These are phyloP conservation scores for Trissonchulus latispiculum DNA, from an alignment of 2,888 invertebrate species.

Conservation along the genomic window DNA sequence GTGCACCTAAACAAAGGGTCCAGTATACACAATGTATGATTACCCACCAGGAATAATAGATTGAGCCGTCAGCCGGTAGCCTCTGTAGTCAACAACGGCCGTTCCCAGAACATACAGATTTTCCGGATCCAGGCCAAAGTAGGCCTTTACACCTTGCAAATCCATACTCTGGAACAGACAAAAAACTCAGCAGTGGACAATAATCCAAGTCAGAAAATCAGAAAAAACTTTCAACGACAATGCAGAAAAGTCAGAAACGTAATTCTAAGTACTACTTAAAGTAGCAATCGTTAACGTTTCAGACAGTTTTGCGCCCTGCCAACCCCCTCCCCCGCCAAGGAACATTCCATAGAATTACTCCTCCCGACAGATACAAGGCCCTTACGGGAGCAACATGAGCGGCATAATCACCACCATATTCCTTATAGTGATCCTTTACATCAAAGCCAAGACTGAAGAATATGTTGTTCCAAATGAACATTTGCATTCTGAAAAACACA, in stretches of 20 bases:
- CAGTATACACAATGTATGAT: no score
- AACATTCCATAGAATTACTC: no score
- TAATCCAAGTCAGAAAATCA: no score
- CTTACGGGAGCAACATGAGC: conserved; percentile 84
- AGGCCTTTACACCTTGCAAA: conserved; percentile 93
- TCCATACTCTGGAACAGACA: conserved; percentile 48
- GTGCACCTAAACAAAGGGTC: no score
- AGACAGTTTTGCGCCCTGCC: no score
- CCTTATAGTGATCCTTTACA: conserved; percentile 97
- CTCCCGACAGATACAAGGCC: no score
- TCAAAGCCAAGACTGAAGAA: conserved; percentile 99
- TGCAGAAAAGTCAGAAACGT: no score
- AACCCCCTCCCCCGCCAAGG: no score
- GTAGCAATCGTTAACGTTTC: no score
- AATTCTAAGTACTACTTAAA: no score
- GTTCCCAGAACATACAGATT: conserved; percentile 94
- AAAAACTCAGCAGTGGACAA: no score
- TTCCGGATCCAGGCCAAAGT: conserved; percentile 75
- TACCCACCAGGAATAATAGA: conserved; percentile 79
- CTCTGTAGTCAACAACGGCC: conserved; percentile 94
- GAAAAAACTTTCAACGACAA: no score
- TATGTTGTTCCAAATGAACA: conserved; percentile 99
- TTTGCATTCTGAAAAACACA: conserved; percentile 72
- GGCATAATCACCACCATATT: conserved; percentile 93
- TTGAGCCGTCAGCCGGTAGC: conserved; percentile 94